These are phyloP conservation scores for Mycalesis mineus DNA, from an alignment of 2,888 invertebrate species.

Conservation along the genomic window DNA sequence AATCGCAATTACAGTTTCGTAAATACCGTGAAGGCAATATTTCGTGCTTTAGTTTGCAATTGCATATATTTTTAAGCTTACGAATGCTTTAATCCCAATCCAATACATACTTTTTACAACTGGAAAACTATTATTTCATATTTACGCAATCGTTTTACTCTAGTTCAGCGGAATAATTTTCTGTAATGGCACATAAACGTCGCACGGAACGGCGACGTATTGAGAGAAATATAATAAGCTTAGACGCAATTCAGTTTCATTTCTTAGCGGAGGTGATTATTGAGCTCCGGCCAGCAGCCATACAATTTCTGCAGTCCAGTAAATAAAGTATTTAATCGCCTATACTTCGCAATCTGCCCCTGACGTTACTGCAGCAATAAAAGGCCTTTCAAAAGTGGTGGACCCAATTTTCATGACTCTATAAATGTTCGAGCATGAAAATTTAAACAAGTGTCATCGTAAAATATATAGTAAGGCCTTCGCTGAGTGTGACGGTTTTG, in stretches of 20 bases:
- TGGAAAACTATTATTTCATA: slow-evolving; percentile 31
- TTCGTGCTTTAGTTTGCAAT: slow-evolving; percentile 20
- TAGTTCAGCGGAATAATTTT: slow-evolving; percentile 42
- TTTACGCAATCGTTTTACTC: slow-evolving; percentile 32
- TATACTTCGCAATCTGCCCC: slow-evolving; percentile 63
- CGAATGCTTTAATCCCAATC: slow-evolving; percentile 21
- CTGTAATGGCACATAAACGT: slow-evolving; percentile 49
- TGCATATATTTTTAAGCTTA: slow-evolving; percentile 23
- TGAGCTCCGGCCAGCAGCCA: slow-evolving; percentile 34
- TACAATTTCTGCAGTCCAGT: slow-evolving; percentile 40
- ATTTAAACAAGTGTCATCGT: slow-evolving; percentile 45
- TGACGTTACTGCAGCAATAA: slow-evolving; percentile 44
- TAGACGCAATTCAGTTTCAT: slow-evolving; percentile 50
- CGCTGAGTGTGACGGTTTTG: slow-evolving; percentile 16
- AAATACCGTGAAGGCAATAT: slow-evolving; percentile 22
- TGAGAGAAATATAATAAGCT: slow-evolving; percentile 56
- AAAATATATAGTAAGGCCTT: slow-evolving; percentile 35
- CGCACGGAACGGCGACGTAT: slow-evolving; percentile 48
- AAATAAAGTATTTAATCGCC: slow-evolving; percentile 59
- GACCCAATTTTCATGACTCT: slow-evolving; percentile 40
- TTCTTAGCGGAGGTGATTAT: slow-evolving; percentile 52
- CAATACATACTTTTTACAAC: slow-evolving; percentile 28
- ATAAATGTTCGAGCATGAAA: slow-evolving; percentile 48
- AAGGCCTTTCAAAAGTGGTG: slow-evolving; percentile 40
- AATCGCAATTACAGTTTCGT: slow-evolving; percentile 20